Conservation (phyloP, 2,888 invertebrate species). For the Phania funesta region DNA sequence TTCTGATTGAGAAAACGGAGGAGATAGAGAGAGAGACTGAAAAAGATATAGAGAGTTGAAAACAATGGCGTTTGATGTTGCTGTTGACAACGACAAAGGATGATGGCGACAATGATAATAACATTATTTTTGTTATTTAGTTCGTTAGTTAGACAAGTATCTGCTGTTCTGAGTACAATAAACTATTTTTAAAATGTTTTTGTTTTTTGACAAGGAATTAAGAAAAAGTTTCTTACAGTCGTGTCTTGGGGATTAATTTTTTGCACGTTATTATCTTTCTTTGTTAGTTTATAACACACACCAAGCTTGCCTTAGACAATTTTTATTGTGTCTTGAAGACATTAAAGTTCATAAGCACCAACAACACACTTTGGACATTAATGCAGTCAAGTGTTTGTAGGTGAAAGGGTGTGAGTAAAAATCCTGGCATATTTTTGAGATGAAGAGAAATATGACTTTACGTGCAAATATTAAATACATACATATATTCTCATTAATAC, state of each 20-base stretch:
- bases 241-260: slow-evolving; percentile 4
- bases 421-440: neutral
- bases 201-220: neutral
- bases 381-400: neutral
- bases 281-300: neutral
- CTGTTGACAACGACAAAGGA: neutral
- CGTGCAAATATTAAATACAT: too few relatives aligned
- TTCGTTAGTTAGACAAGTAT: slow-evolving; percentile 18
- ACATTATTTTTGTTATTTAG: neutral
- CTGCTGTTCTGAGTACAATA: neutral
- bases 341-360: neutral
- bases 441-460: neutral
- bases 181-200: neutral
- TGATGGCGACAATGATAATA: neutral
- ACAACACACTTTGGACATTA: neutral
- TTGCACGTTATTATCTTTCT: neutral
- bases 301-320: neutral
- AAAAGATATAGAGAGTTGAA: too few relatives aligned
- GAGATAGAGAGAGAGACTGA: too few relatives aligned
- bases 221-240: neutral
- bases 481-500: too few relatives aligned
- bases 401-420: neutral
- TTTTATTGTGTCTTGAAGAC: too few relatives aligned
- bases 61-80: neutral
- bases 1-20: too few relatives aligned